Evolutionary conservation across 2,888 invertebrate genomes (phyloP).

Genomic region (Charanyca ferruginea): DNA sequence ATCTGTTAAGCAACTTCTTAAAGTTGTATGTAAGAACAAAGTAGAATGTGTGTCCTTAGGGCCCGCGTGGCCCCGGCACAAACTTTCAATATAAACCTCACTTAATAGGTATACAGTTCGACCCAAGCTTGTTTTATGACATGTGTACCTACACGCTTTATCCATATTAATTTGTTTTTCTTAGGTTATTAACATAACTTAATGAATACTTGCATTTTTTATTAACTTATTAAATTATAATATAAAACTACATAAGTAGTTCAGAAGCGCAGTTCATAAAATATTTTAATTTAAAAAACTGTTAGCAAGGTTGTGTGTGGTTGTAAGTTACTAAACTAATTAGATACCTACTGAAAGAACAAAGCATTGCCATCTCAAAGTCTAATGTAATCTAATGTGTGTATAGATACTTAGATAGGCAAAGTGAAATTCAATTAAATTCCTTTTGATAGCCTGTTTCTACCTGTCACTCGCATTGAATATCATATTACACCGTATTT

Average conservation of each 20-base stretch:
- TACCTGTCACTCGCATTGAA: slow-evolving; percentile 57
- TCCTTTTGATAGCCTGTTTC: slow-evolving; percentile 52
- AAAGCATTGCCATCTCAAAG: slow-evolving; percentile 31
- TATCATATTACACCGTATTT: slow-evolving; percentile 28
- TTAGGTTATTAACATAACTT: neutral
- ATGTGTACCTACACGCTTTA: slow-evolving; percentile 51
- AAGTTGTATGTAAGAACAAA: slow-evolving; percentile 85
- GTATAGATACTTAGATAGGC: slow-evolving; percentile 32
- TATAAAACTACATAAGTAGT: too few relatives aligned
- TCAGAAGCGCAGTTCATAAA: neutral
- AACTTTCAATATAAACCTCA: slow-evolving; percentile 84
- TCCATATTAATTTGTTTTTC: slow-evolving; percentile 32
- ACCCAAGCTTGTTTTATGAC: slow-evolving; percentile 61
- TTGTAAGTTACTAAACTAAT: slow-evolving; percentile 17
- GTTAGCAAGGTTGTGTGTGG: neutral
- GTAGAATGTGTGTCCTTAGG: slow-evolving; percentile 83
- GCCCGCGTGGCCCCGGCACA: slow-evolving; percentile 64
- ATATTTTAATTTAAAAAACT: neutral
- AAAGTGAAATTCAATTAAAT: slow-evolving; percentile 57
- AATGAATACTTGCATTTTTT: too few relatives aligned
- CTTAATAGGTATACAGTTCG: slow-evolving; percentile 73
- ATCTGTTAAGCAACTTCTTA: slow-evolving; percentile 87
- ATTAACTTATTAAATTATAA: too few relatives aligned
- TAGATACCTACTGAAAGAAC: slow-evolving; percentile 30
- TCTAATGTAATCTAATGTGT: slow-evolving; percentile 35